These are phyloP conservation scores for Spisula solida DNA, from an alignment of 2,888 invertebrate genomes.

Conservation along the genomic window DNA sequence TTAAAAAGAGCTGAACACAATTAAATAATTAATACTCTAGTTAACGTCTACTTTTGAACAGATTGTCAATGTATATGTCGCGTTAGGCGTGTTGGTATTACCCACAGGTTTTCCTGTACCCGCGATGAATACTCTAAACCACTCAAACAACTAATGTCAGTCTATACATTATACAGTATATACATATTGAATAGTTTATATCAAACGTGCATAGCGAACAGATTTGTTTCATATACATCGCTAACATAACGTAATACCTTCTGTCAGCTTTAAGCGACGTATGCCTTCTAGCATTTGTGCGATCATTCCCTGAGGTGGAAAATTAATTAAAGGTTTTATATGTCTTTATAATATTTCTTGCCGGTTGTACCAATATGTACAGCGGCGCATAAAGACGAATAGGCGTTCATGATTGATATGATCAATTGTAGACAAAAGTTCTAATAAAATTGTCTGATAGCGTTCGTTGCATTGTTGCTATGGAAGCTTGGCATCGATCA, in stretches of 20 bases:
- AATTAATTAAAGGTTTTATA: not conserved
- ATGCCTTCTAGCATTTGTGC: not conserved
- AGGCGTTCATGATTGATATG: not conserved
- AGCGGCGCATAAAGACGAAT: not conserved
- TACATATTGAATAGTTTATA: too few relatives aligned
- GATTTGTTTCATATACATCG: not conserved
- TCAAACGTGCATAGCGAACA: too few relatives aligned
- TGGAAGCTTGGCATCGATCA: not conserved
- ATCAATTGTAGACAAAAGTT: not conserved
- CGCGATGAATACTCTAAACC: too few relatives aligned
- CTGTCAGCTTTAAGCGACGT: not conserved
- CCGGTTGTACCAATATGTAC: not conserved
- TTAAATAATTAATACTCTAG: too few relatives aligned
- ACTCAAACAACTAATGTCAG: too few relatives aligned
- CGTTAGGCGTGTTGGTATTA: too few relatives aligned
- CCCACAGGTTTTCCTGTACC: too few relatives aligned
- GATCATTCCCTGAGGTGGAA: not conserved
- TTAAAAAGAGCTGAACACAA: too few relatives aligned
- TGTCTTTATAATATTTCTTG: not conserved
- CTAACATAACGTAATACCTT: not conserved
- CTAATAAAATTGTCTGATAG: not conserved
- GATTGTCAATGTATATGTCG: too few relatives aligned
- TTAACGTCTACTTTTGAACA: too few relatives aligned
- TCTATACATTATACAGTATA: too few relatives aligned
- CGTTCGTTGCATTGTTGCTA: not conserved